Conservation (phyloP, 2,113 vertebrate species). For the Arothron firmamentum region DNA sequence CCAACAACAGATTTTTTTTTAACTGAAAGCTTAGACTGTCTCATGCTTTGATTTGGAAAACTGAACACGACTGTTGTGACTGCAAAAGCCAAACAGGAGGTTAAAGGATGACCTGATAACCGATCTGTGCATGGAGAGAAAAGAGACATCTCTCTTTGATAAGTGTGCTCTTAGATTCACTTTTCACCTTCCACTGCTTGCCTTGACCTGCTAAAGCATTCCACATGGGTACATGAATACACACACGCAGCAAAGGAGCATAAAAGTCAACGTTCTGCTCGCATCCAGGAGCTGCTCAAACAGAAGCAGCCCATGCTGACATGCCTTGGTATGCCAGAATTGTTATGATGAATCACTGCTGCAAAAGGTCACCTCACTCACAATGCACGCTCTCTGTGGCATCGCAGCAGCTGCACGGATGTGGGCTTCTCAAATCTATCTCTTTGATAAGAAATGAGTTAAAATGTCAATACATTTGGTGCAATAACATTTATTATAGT, state of each 20-base stretch:
- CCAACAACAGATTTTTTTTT: constrained; percentile 9
- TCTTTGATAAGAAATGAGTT: no score
- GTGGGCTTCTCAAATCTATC: no score
- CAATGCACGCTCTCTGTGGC: no score
- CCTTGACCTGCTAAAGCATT: constrained; percentile 58
- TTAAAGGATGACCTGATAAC: not conserved
- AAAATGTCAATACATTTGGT: no score
- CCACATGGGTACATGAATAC: constrained; percentile 27
- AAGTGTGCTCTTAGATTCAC: constrained; percentile 11
- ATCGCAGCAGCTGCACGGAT: no score
- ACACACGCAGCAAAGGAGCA: not conserved
- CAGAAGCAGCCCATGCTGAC: not conserved
- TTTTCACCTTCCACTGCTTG: constrained; percentile 41
- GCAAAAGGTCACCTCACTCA: not conserved
- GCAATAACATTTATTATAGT: no score
- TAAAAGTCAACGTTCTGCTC: not conserved
- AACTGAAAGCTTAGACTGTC: not conserved
- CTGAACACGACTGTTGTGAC: not conserved
- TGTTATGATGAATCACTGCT: constrained; percentile 8
- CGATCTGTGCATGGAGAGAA: not conserved
- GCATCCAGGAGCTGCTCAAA: constrained; percentile 1
- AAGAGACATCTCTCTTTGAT: not conserved
- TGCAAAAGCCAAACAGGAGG: not conserved
- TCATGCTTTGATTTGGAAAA: not conserved
- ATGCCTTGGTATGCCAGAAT: not conserved